Conservation (phyloP, 2,888 invertebrate genomes). For the Watsonalla cultraria region DNA sequence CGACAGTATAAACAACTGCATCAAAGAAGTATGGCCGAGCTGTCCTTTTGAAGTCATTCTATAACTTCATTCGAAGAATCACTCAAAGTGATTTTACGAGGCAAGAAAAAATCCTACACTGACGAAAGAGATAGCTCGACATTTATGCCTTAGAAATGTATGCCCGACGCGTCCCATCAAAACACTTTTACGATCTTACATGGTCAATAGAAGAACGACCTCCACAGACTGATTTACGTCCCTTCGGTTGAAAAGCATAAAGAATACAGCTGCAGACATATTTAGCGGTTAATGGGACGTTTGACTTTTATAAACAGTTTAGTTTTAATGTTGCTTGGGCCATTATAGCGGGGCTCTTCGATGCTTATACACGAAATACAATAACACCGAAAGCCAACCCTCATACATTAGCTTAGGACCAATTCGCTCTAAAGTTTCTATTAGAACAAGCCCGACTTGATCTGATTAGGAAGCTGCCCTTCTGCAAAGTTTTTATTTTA, state of each 20-base stretch:
- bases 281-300: conserved; percentile 52
- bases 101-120: conserved; percentile 37
- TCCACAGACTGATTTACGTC: conserved; percentile 59
- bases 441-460: too few species aligned
- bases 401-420: too few species aligned
- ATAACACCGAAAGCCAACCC: too few species aligned
- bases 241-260: conserved; percentile 58
- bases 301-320: conserved; percentile 21
- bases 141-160: conserved; percentile 59
- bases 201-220: conserved; percentile 54
- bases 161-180: conserved; percentile 54
- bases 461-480: too few species aligned
- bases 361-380: not conserved
- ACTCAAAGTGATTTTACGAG: conserved; percentile 61
- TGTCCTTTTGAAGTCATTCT: conserved; percentile 58
- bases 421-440: too few species aligned
- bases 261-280: conserved; percentile 65
- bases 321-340: not conserved
- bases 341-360: not conserved
- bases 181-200: conserved; percentile 60
- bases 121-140: conserved; percentile 36
- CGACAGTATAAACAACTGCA: not conserved
- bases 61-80: conserved; percentile 53
- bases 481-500: too few species aligned
- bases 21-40: conserved; percentile 20